Base-by-base conservation (phyloP, 1,140 invertebrate species). In the Saxidomus purpurata region DNA sequence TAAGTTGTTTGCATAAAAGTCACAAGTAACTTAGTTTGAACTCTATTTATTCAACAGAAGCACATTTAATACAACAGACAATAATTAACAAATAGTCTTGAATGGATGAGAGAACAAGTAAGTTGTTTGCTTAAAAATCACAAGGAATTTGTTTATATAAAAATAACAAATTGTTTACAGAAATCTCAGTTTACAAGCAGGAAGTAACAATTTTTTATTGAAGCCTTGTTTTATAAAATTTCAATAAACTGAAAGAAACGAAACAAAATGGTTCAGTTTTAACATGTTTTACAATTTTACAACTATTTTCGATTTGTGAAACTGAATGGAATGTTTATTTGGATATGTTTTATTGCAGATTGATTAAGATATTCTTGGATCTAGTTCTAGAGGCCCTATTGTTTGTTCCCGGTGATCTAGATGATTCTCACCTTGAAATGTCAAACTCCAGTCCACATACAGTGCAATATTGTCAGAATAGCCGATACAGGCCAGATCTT, bases 381-480 rank as follows among this genome's bases (percentile, higher is more conserved):
- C 89, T 94, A 67, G 90, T 94, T 13, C 90, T 94, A 77, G 92
- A 94, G 77, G 92, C 93, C 17, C 89, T 94, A 17, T 85, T 94
- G 77, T 92, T 77, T 71, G 90, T 88, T n/a, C 88, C 88, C 34
- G 61, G 28, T 8, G 36, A 80, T 47, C 22, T 34, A 11, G 63
- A 81, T 22, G 49, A 67, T 25, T 34, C 40, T 25, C 74, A 47
- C 11, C 49, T n/a, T 77, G 69, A 84, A n/a, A 47, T 47, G 19
- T 43, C 52, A 0, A 34, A 15, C 36, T 43, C 43, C 28, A 38
- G 34, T 38, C 43, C 83, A 69, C 61, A 63, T 43, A n/a, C 81
- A 61, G 59, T 85, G 55, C 83, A 89, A 77, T 87, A 80, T 52
- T 69, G 86, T 81, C 55, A 63, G 34, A 81, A 88, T 52, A 85